Base-by-base conservation (phyloP, 2,888 invertebrate genomes). In the Mechanitis messenoides region DNA sequence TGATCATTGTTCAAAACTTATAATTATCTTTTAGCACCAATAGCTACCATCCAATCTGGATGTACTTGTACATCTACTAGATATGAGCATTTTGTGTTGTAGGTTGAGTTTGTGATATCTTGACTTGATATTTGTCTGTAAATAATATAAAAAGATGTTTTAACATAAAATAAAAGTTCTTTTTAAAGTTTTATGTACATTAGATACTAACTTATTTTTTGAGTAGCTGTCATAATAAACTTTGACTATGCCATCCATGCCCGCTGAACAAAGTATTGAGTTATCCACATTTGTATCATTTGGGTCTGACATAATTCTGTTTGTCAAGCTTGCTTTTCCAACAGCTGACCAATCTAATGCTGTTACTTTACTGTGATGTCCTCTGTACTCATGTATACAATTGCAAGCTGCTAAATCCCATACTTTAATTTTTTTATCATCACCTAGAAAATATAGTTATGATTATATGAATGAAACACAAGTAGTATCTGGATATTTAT, bases 371-470 rank as follows among this genome's bases (percentile, higher is more conserved):
- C 92, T 92, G 53, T 92, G 91, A 73, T 93, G 93, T 0, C 93
- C 93, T 67, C 91, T 86, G 63, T 94, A 88, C 75, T 94, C 94
- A 65, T 92, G 91, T 12, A 93, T 77, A 63, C 93, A 87, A 56
- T 91, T 91, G 7, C 94, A 93, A 33, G 92, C 91, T 3, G 92
- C 90, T 67, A 95, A 77, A 76, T 95, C 95, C 95, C 95, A 95
- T 31, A 95, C 89, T 79, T 92, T 91, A 20, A 95, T 91, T 71
- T 92, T 91, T 71, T 93, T 91, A 75, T 95, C 95, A 71, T 94
- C 95, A 67, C 93, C 93, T 92, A 72, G 71, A 53, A 53, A 59
- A 55, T 3, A 46, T 42, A 11, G 31, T 12, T 20, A 20, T 20
- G 20, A 20, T 20, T 20, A 42, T n/a, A 55, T 35, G 1, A 35